These are phyloP conservation scores for Siniperca obscura DNA, from an alignment of 2,797 vertebrate species.

Conservation along the genomic window DNA sequence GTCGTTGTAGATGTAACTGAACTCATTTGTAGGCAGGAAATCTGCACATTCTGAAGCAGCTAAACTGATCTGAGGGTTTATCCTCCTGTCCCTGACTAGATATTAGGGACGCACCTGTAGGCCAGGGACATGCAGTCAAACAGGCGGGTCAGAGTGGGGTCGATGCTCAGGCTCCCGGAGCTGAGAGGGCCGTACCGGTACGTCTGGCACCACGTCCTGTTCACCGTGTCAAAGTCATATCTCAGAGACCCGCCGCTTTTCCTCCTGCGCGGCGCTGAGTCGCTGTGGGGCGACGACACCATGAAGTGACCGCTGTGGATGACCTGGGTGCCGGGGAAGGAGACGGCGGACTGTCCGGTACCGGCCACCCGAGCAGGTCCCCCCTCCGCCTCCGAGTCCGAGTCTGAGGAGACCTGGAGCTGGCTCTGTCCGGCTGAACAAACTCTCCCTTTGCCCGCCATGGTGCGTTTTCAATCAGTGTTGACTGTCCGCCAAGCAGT, in stretches of 20 bases:
- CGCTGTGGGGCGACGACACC: slow-evolving; percentile 96
- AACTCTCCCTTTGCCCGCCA: slow-evolving; percentile 63
- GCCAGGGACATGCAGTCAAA: slow-evolving; percentile 99
- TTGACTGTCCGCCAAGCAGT: background rate
- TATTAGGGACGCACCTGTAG: slow-evolving; percentile 90
- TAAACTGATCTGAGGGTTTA: background rate
- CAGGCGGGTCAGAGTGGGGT: slow-evolving; percentile 94
- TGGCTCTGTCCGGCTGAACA: slow-evolving; percentile 54
- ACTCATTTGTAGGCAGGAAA: no score
- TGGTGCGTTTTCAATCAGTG: slow-evolving; percentile 6
- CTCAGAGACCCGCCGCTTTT: slow-evolving; percentile 73
- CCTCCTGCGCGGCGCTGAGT: slow-evolving; percentile 83
- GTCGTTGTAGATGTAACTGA: background rate
- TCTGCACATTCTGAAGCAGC: background rate
- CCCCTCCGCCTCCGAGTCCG: slow-evolving; percentile 86
- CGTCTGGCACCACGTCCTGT: slow-evolving; percentile 84
- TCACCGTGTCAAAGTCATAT: slow-evolving; percentile 85
- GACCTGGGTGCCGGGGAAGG: slow-evolving; percentile 85
- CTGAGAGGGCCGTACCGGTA: slow-evolving; percentile 87
- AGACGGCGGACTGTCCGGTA: slow-evolving; percentile 24
- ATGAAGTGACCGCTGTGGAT: slow-evolving; percentile 99
- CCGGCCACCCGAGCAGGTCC: slow-evolving; percentile 51
- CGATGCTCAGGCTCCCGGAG: slow-evolving; percentile 88
- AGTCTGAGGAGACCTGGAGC: slow-evolving; percentile 85
- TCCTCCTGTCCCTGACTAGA: background rate